Evolutionary conservation across 2,888 invertebrate species (phyloP), one percentile per base, ranked within the genome.

Genomic region (Neocrepidodera transversa): DNA sequence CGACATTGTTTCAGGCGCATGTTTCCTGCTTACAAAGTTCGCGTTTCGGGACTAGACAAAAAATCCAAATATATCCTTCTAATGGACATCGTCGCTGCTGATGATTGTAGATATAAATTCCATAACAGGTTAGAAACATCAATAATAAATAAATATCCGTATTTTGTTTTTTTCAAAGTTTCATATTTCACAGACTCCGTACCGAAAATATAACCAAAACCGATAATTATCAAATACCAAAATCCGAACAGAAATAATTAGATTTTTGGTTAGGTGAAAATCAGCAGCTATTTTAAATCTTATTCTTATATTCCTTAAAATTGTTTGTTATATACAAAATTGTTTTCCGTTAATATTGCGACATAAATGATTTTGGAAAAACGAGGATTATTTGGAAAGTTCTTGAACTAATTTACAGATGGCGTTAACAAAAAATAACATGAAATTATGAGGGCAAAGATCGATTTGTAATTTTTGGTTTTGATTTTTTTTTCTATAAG

Each of bases 11-110:
- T 83, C 90, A 95, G 95, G 86, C 92, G 95, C 85, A 96, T 96
- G 93, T 96, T 96, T 87, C 96, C 96, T 83, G 93, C 95, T 84
- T 95, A 90, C 89, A 95, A 95, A 88, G 94, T 95, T 81, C 91
- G 95, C 84, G 91, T 96, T 79, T 91, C 92, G 84, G 95, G 95
- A 81, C 88, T 96, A 84, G 95, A 96, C 89, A 94, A 93, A 87
- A 91, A 93, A 85, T 91, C 95, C 85, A 96, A 95, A 87, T 96
- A 96, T 89, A 94, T 95, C 82, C 88, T 95, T 78, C 89, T 96
- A 82, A 92, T 96, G 93, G 95, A 96, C 89, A 93, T 95, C 85
- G 93, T 95, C 79, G 93, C 95, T 78, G 93, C 94, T 75, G 95
- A 96, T 85, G 95, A 95, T 86, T 94, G 93, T 87, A 88, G 92